Evolutionary conservation across 35 echinoderm and acorn worm genomes (phyloP), one percentile per base, ranked within the genome.

Genomic region (Apostichopus japonicus): DNA sequence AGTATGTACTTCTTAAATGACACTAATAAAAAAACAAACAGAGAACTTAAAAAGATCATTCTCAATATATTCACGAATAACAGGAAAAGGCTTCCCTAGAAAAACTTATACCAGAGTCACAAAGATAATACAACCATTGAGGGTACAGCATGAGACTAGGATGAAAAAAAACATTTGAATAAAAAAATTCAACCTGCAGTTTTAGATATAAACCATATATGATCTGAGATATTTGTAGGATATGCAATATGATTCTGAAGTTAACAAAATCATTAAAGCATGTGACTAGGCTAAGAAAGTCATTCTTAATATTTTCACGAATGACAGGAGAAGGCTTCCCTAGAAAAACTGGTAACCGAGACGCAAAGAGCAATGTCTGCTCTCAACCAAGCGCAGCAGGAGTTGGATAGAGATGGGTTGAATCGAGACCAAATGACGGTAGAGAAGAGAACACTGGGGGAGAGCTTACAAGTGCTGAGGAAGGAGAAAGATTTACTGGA

Each of bases 71-170:
- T n/a, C n/a, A n/a, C n/a, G n/a, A n/a, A n/a, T 23, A 5, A 71
- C 14, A 99, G 97, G 97, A 96, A 71, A 96, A 95, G 79, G 79
- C 95, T 19, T 75, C 92, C 14, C 82, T 99, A 27, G 97, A 99
- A 70, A 96, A 96, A 24, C 90, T 99, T 19, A 73, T 96, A 22
- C 90, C 82, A 10, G 93, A 96, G 24, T 62, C 88, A 16, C 93
- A 99, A 59, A 88, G 90, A 14, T n/a, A n/a, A n/a, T 99, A 25
- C 95, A 96, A 58, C 95, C 97, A 0, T 72, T 99, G 75, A 95
- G 72, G 75, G 56, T 96, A 6, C 97, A 99, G 63, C 97, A 99
- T 82, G 93, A 96, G 44, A 57, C 79, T 6, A 99, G 95, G 78
- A 89, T 99, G 92, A 86, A 59, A 0, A 93, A 96, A 57, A n/a